phyloP scores from a whole-genome alignment of 2,888 invertebrate genomes.

The Ochropleura leucogaster region DNA sequence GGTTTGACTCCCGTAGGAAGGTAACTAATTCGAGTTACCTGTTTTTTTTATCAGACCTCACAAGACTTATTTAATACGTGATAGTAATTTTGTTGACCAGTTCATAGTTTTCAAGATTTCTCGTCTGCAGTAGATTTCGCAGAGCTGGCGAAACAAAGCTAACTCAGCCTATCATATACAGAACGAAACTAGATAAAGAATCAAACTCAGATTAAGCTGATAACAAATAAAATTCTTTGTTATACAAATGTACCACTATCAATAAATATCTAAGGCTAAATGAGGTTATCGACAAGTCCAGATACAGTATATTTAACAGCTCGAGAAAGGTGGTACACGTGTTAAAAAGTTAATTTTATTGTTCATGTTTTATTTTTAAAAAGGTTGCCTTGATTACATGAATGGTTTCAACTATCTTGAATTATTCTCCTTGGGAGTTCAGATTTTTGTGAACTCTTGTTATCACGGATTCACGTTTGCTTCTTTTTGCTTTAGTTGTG shows the following conservation, averaged over 20 bases:
- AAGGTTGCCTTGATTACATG: background rate
- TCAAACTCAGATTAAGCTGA: conserved; percentile 36
- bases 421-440: background rate
- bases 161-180: conserved; percentile 25
- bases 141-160: background rate
- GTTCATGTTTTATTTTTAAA: background rate
- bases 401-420: conserved; percentile 1
- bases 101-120: background rate
- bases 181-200: conserved; percentile 55
- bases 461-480: background rate
- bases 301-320: background rate
- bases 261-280: conserved; percentile 32
- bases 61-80: background rate
- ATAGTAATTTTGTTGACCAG: background rate
- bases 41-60: background rate
- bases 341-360: background rate
- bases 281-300: conserved; percentile 34
- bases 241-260: conserved; percentile 30
- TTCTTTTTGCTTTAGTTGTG: conserved; percentile 10
- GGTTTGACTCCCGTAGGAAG: background rate
- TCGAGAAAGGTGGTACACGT: background rate
- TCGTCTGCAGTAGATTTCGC: background rate
- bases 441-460: conserved; percentile 8
- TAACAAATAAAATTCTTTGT: conserved; percentile 35
- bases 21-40: background rate